A percentile compares a stretch with the other conserved stretches of the same genome.
Conservation (phyloP, 2,113 vertebrate genomes). For the Myrmecobius fasciatus region DNA sequence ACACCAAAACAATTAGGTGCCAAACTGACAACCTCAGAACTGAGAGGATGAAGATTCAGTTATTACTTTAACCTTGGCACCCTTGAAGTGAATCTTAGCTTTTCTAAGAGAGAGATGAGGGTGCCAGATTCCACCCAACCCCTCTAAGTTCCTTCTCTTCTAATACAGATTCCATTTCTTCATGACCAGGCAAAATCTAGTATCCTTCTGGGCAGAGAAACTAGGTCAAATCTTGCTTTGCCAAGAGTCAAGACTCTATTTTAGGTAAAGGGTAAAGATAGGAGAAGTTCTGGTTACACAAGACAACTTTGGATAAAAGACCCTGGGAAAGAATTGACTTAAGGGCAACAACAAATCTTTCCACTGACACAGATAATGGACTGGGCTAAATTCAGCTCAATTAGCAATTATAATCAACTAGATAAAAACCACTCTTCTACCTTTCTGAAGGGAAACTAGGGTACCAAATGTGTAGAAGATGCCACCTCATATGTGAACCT, state of each 20-base stretch:
- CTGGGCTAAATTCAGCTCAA: conserved; percentile 45
- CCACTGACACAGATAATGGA: conserved; percentile 8
- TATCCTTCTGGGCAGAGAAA: conserved; percentile 51
- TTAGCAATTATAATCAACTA: conserved; percentile 43
- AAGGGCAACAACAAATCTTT: conserved; percentile 32
- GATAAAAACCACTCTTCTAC: conserved; percentile 25
- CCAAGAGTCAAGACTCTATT: conserved; percentile 22
- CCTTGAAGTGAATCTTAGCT: conserved; percentile 43
- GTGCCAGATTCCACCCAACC: conserved; percentile 22
- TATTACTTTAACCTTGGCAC: conserved; percentile 15
- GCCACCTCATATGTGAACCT: background rate
- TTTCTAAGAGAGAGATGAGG: background rate
- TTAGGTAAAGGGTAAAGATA: conserved; percentile 7
- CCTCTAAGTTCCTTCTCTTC: background rate
- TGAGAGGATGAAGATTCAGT: conserved; percentile 15
- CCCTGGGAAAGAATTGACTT: conserved; percentile 52
- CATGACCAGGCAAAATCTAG: conserved; percentile 24
- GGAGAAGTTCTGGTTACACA: conserved; percentile 50
- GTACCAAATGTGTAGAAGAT: background rate
- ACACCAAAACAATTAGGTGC: conserved; percentile 44
- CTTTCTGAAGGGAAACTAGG: background rate
- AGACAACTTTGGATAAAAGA: conserved; percentile 56
- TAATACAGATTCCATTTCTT: conserved; percentile 7
- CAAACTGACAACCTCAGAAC: conserved; percentile 47
- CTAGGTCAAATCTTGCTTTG: conserved; percentile 63